These are phyloP conservation scores for Ptychoptera albimana DNA, from an alignment of 2,888 invertebrate genomes.

Conservation along the genomic window DNA sequence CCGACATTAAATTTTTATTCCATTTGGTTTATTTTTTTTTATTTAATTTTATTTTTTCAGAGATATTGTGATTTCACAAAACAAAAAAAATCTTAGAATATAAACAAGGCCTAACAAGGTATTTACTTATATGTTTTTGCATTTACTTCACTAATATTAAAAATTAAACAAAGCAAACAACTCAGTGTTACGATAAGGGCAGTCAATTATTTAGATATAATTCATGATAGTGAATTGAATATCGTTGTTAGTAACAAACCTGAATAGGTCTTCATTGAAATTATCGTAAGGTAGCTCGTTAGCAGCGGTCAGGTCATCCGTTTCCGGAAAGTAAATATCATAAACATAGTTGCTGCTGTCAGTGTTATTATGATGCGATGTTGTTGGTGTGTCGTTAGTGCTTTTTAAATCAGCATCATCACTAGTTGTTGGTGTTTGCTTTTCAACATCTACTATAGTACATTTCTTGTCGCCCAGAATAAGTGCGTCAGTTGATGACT, in stretches of 20 bases:
- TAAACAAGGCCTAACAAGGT: not conserved
- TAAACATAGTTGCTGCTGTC: conserved; percentile 34
- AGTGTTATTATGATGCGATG: conserved; percentile 14
- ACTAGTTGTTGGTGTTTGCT: conserved; percentile 14
- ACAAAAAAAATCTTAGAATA: not conserved
- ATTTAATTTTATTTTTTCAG: too few relatives aligned
- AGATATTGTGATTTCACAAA: not conserved
- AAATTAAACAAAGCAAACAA: conserved; percentile 1
- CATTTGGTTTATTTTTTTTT: not conserved
- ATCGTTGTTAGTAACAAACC: conserved; percentile 29
- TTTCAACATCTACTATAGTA: conserved; percentile 43
- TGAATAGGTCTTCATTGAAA: conserved; percentile 20
- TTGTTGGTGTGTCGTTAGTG: conserved; percentile 12
- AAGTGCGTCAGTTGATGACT: conserved; percentile 8
- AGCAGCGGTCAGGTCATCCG: conserved; percentile 31
- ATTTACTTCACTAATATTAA: not conserved
- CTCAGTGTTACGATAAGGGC: not conserved
- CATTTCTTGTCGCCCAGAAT: conserved; percentile 15
- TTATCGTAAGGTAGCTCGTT: conserved; percentile 14
- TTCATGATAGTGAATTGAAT: conserved; percentile 10
- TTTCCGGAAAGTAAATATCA: conserved; percentile 43
- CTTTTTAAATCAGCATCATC: conserved; percentile 8
- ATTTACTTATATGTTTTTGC: not conserved
- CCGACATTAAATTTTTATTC: not conserved
- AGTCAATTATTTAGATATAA: conserved; percentile 5